A percentile compares a stretch with the other conserved stretches of the same genome.
Conservation (phyloP, 1,140 invertebrate genomes). For the Musca domestica region DNA sequence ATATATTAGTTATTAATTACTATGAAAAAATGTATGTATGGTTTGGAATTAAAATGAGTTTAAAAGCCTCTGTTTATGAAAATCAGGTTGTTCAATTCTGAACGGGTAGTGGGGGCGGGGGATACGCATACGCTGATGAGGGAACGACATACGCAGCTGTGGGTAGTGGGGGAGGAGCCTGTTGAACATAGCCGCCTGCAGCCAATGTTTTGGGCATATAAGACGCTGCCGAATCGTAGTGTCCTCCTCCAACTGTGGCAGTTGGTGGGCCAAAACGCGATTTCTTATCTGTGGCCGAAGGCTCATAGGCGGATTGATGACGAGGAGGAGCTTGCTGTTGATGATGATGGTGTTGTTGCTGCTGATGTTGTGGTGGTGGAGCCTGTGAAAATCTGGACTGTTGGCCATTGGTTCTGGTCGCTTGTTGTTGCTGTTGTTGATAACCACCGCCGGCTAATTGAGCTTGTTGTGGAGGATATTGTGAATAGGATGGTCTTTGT, state of each 20-base stretch:
- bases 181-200: constrained; percentile 14
- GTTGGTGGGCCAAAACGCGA: constrained; percentile 20
- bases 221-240: background rate
- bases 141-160: constrained; percentile 36
- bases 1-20: background rate
- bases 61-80: background rate
- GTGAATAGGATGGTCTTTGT: constrained; percentile 21
- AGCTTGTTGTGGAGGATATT: constrained; percentile 27
- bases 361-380: constrained; percentile 18
- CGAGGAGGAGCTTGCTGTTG: constrained; percentile 15
- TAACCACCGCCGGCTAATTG: constrained; percentile 4
- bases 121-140: constrained; percentile 37
- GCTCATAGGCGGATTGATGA: constrained; percentile 6
- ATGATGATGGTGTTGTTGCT: too few relatives aligned
- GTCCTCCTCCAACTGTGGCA: constrained; percentile 26
- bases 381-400: constrained; percentile 24
- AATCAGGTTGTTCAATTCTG: constrained; percentile 40
- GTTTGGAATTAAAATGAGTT: background rate
- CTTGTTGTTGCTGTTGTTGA: constrained; percentile 2
- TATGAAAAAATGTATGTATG: background rate
- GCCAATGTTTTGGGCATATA: background rate
- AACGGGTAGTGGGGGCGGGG: constrained; percentile 50
- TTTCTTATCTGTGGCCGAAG: background rate
- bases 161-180: constrained; percentile 26
- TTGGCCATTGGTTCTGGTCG: constrained; percentile 22